Conservation (phyloP, 2,113 vertebrate species). For the Ceyx melanurus region DNA sequence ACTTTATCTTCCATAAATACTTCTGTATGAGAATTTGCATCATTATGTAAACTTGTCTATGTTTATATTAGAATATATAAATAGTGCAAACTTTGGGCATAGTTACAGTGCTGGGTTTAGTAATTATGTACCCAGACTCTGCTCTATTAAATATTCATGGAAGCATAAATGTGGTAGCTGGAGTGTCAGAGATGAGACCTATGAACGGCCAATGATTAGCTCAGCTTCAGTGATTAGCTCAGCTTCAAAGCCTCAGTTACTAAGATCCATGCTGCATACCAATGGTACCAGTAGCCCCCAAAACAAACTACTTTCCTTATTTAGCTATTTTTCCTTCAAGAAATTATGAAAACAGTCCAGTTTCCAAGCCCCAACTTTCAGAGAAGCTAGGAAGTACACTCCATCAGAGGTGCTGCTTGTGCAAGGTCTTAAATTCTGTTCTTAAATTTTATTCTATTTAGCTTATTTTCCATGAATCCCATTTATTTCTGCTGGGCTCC, state of each 20-base stretch:
- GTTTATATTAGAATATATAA: background rate
- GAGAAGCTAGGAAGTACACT: background rate
- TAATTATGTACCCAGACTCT: background rate
- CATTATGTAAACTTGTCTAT: background rate
- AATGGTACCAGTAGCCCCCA: background rate
- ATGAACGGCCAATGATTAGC: background rate
- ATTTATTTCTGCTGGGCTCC: background rate
- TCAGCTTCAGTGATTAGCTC: background rate
- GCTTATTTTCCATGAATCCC: background rate
- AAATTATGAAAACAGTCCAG: background rate
- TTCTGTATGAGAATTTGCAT: background rate
- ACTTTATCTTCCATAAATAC: background rate
- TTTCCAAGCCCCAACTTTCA: background rate
- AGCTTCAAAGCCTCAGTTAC: background rate
- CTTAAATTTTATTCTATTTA: background rate
- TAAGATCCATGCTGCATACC: background rate
- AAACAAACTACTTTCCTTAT: background rate
- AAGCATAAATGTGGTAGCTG: background rate
- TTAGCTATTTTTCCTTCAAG: background rate
- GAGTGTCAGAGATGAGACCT: background rate
- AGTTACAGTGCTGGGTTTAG: background rate
- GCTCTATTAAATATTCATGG: background rate
- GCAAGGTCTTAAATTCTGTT: background rate
- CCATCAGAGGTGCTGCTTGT: background rate
- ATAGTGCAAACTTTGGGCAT: background rate